Evolutionary conservation across 2,113 vertebrate genomes (phyloP), one percentile per base, ranked within the genome.

Genomic region (Pelecanoides urinatrix): DNA sequence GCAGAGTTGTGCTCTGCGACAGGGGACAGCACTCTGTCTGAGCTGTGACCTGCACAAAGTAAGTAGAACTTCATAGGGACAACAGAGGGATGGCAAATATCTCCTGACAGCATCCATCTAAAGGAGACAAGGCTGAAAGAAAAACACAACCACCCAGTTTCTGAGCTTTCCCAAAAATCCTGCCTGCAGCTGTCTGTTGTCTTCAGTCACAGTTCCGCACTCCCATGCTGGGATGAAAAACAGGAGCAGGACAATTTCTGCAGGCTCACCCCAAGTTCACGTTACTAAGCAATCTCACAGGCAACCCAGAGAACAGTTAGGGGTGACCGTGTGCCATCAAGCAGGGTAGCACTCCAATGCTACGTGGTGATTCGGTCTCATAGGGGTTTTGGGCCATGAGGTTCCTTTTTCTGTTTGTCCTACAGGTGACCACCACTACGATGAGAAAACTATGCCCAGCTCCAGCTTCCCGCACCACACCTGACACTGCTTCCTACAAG

Each of bases 401-500:
- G 3, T 50, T 80, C 7, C 58, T 91, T 86, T 44, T 67, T 25
- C 50, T 79, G 3, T 70, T 65, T 53, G 7, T 75, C 32, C 62
- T 59, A 49, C 40, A 95, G 40, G 36, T 66, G 71, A 40, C 38
- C 45, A 84, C 14, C 38, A 58, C 23, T 30, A 14, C 79, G 56
- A 36, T 44, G 47, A 86, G 72, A 50, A 84, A 89, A 70, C 13
- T 1, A 32, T 4, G 13, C 25, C 73, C 52, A 81, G 25, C 63
- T 45, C 22, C 76, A 91, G 65, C 55, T 70, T 89, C 53, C 59
- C 40, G 38, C 32, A 55, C 30, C 40, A 65, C 23, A 68, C 17
- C 40, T 47, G 15, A 30, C 0, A 3, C 62, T 77, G 71, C 59
- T 76, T 79, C 29, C 67, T 22, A 20, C 0, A 0, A 76, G n/a